Evolutionary conservation across 2,797 vertebrate genomes (phyloP).

Genomic region (Phyllotis vaccarum): DNA sequence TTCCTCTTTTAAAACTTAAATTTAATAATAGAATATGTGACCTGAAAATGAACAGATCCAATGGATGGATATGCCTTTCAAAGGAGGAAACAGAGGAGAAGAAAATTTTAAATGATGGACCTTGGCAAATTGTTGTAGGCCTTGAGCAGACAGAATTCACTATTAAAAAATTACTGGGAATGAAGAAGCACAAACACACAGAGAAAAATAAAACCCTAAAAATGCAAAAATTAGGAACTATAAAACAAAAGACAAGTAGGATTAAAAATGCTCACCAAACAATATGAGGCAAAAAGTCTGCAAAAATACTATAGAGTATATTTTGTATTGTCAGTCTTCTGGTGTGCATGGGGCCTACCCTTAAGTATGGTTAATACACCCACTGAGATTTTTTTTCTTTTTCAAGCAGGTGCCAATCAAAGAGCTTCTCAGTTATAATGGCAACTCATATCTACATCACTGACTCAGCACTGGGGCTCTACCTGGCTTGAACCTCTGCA

Average conservation of each 20-base stretch:
- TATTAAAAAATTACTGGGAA: not conserved
- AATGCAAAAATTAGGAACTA: not conserved
- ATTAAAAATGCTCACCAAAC: not conserved
- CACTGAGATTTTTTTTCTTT: not conserved
- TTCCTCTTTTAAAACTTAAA: conserved; percentile 10
- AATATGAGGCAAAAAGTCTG: not conserved
- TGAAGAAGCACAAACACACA: not conserved
- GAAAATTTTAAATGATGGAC: not conserved
- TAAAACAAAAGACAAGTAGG: not conserved
- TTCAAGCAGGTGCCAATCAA: not conserved
- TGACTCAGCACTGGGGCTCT: not conserved
- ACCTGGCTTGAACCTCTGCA: not conserved
- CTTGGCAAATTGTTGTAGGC: not conserved
- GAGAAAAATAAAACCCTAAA: not conserved
- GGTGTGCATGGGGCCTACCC: not conserved
- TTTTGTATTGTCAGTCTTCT: not conserved
- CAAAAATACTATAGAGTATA: not conserved
- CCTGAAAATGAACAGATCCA: not conserved
- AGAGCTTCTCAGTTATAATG: not conserved
- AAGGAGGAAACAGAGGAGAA: not conserved
- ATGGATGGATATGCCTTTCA: not conserved
- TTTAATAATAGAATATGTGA: not conserved
- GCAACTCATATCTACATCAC: not conserved
- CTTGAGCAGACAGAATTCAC: not conserved
- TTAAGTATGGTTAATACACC: not conserved